Conservation (phyloP, 1,140 invertebrate genomes). For the Rhopalosiphum maidis region DNA sequence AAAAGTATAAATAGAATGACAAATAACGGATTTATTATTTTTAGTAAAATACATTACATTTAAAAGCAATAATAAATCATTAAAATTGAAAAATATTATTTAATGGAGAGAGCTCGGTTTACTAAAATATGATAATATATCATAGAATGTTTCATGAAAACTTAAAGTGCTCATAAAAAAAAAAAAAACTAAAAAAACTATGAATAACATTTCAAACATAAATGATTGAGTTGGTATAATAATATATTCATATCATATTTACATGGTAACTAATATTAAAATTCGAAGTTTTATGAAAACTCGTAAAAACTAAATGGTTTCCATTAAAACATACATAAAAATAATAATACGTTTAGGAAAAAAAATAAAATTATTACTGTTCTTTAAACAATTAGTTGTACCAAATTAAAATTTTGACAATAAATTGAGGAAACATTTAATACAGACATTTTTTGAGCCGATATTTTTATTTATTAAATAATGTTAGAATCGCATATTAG, state of each 20-base stretch:
- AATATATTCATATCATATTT: background rate
- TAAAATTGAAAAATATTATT: background rate
- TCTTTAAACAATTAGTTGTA: background rate
- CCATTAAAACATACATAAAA: background rate
- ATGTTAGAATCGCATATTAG: background rate
- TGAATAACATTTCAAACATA: background rate
- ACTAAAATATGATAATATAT: background rate
- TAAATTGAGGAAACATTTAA: background rate
- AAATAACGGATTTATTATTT: background rate
- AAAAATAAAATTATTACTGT: background rate
- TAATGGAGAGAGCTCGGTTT: background rate
- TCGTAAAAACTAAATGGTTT: background rate
- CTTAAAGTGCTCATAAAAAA: background rate
- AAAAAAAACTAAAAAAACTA: background rate
- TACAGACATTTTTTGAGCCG: background rate
- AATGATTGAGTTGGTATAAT: no score
- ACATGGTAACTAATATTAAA: background rate
- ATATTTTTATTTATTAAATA: background rate
- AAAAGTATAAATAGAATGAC: background rate
- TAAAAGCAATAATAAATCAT: constrained; percentile 7
- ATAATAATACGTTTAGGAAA: background rate
- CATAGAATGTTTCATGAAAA: background rate
- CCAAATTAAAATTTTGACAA: background rate
- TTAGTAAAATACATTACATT: background rate
- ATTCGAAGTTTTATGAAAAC: background rate